Percentiles rank a stretch among this genome's conserved stretches.
Conservation (phyloP, 2,113 vertebrate genomes). For the Atractosteus spatula region DNA sequence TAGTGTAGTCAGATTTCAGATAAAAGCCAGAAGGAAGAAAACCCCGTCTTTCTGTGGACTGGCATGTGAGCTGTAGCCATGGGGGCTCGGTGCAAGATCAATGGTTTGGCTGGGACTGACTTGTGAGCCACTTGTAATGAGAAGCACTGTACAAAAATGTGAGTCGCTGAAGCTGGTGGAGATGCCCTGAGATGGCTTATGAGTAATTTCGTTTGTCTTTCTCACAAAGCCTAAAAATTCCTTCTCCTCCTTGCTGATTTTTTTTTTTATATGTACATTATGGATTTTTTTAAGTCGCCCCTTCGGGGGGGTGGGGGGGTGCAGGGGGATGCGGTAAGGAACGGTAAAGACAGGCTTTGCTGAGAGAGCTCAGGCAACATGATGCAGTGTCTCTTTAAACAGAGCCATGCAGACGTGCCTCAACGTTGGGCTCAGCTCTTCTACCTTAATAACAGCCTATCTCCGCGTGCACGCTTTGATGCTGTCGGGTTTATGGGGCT, state of each 20-base stretch:
- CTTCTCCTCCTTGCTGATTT: too few relatives aligned
- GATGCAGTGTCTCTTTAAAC: constrained; percentile 40
- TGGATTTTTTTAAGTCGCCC: too few relatives aligned
- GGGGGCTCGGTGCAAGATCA: constrained; percentile 3
- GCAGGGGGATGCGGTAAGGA: not conserved
- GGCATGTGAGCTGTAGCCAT: not conserved
- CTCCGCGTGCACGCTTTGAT: constrained; percentile 51
- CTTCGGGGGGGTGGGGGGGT: too few relatives aligned
- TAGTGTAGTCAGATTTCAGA: not conserved
- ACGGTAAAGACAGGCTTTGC: constrained; percentile 11
- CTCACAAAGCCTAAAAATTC: too few relatives aligned
- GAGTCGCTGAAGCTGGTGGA: too few relatives aligned
- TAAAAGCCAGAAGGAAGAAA: not conserved
- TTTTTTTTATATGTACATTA: too few relatives aligned
- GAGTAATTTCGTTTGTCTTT: too few relatives aligned
- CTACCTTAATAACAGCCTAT: constrained; percentile 58
- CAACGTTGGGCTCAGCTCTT: constrained; percentile 31
- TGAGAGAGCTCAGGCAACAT: constrained; percentile 16
- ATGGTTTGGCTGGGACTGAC: not conserved
- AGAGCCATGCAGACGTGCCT: constrained; percentile 31
- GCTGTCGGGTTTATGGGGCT: constrained; percentile 52
- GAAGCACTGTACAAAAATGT: too few relatives aligned
- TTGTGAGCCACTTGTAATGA: not conserved
- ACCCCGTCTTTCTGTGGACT: not conserved
- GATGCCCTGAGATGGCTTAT: too few relatives aligned